Percentiles rank a stretch among this genome's conserved stretches.
Conservation (phyloP, 2,797 vertebrate genomes). For the Melopsittacus undulatus region DNA sequence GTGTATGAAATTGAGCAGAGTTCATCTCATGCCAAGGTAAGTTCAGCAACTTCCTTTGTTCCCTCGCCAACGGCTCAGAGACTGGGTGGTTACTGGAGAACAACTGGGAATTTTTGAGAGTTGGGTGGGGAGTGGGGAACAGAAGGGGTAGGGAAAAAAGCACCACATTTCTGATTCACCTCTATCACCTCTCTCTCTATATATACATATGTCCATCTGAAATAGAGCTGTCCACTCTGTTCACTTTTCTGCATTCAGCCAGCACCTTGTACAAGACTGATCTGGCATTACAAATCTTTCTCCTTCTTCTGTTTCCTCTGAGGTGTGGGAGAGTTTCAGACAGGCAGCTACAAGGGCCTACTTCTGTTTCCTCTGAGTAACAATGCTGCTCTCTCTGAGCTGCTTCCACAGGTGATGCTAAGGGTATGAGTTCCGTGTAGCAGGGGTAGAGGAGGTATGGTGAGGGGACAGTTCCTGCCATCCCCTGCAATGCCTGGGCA, state of each 20-base stretch:
- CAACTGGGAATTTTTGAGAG: background rate
- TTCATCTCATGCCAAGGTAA: background rate
- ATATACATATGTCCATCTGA: background rate
- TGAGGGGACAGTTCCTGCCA: background rate
- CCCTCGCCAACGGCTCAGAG: background rate
- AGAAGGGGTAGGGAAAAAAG: background rate
- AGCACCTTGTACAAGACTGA: background rate
- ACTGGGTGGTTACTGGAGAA: background rate
- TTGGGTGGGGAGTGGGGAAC: background rate
- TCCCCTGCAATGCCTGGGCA: background rate
- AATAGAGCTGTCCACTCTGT: background rate
- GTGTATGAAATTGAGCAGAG: background rate
- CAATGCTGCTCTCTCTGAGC: accelerated
- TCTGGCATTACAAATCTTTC: background rate
- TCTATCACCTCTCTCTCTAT: background rate
- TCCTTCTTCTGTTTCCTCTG: background rate
- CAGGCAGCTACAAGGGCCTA: background rate
- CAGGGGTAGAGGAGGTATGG: background rate
- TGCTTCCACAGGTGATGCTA: background rate
- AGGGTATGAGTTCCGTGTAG: background rate
- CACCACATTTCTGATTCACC: background rate
- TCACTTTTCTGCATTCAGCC: background rate
- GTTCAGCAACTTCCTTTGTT: background rate
- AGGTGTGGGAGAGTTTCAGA: background rate
- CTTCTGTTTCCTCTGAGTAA: background rate